A percentile compares a stretch with the other conserved stretches of the same genome.
Evolutionary conservation across 2,888 invertebrate genomes (phyloP).

Genomic region (Aquatica leii): DNA sequence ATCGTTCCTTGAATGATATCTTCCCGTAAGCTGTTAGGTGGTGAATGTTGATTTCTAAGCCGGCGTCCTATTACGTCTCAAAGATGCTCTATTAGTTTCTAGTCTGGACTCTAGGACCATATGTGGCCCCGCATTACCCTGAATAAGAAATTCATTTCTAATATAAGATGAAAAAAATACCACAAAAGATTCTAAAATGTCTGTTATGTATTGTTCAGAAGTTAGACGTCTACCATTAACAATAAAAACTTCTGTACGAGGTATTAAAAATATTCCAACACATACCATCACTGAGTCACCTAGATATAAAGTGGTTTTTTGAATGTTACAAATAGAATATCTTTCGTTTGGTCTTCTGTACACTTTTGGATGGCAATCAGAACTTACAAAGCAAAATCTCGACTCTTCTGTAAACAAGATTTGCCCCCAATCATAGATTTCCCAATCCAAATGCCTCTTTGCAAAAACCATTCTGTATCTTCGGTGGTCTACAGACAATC

Average conservation of each 20-base stretch:
- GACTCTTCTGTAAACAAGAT: constrained; percentile 3
- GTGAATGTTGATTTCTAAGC: too few relatives aligned
- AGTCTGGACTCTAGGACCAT: background rate
- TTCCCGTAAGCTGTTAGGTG: too few relatives aligned
- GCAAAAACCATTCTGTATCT: background rate
- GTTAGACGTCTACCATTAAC: background rate
- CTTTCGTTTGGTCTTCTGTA: constrained; percentile 5
- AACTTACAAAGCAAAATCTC: background rate
- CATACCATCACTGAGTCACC: constrained; percentile 3
- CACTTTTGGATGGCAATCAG: background rate
- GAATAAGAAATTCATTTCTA: background rate
- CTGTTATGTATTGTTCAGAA: background rate
- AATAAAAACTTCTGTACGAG: background rate
- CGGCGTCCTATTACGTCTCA: too few relatives aligned
- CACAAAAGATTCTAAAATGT: background rate
- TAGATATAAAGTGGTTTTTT: background rate
- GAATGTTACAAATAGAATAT: background rate
- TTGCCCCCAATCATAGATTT: background rate
- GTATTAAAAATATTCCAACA: background rate
- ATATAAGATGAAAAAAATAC: background rate
- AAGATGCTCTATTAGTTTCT: background rate
- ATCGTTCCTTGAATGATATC: too few relatives aligned
- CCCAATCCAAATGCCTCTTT: background rate
- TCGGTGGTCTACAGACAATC: background rate
- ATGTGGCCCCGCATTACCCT: background rate